phyloP scores from a whole-genome alignment of 1,140 invertebrate species.

The Anagrus nilaparvatae region DNA sequence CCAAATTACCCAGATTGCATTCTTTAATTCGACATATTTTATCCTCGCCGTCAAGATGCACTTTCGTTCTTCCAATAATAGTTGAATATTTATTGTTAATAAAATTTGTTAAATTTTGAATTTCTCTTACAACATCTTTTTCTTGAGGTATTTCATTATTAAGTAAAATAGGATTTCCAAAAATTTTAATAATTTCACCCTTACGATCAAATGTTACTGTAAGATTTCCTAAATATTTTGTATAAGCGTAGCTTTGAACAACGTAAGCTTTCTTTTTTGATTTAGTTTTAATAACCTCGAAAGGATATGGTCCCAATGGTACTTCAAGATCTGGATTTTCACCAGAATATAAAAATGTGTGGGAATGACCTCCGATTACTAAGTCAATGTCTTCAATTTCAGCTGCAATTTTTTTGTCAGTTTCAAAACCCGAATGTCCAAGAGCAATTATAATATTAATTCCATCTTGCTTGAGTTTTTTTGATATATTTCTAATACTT shows the following conservation, averaged over 20 bases:
- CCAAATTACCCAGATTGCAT: constrained; percentile 78
- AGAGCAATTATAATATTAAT: constrained; percentile 79
- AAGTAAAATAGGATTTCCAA: constrained; percentile 73
- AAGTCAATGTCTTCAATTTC: constrained; percentile 74
- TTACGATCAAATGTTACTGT: constrained; percentile 58
- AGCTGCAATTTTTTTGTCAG: constrained; percentile 67
- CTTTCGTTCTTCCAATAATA: constrained; percentile 53
- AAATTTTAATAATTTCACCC: constrained; percentile 58
- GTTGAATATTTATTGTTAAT: too few species aligned
- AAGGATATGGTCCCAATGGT: constrained; percentile 67
- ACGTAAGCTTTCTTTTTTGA: constrained; percentile 67
- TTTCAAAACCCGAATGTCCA: constrained; percentile 76
- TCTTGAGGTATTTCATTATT: constrained; percentile 55
- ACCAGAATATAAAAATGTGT: constrained; percentile 77
- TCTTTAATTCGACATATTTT: constrained; percentile 56
- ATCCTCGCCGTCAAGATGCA: constrained; percentile 48
- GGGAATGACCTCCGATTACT: constrained; percentile 79
- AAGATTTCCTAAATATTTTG: constrained; percentile 81
- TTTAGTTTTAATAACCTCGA: constrained; percentile 54
- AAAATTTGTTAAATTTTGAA: constrained; percentile 44
- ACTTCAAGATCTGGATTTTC: constrained; percentile 57
- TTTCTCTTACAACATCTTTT: constrained; percentile 48
- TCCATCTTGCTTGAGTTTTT: constrained; percentile 51
- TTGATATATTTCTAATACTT: constrained; percentile 57
- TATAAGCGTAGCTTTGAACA: constrained; percentile 85